Evolutionary conservation across 2,888 invertebrate species (phyloP).

Genomic region (Liodrosophila aerea): DNA sequence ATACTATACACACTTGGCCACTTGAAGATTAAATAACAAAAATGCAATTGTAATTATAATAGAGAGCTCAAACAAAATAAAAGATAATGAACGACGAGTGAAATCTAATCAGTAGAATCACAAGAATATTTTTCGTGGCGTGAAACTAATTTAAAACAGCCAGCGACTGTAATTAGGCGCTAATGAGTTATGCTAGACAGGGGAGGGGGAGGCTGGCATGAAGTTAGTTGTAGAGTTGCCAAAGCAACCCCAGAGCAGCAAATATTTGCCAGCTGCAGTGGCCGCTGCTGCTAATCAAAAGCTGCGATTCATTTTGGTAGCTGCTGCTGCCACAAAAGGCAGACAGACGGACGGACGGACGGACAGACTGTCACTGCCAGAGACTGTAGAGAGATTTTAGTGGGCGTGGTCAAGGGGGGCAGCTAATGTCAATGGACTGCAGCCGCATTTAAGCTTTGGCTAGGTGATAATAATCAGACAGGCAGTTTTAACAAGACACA

Average conservation of each 20-base stretch:
- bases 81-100: neutral
- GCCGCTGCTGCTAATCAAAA: constrained; percentile 64
- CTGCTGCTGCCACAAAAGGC: constrained; percentile 28
- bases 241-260: constrained; percentile 23
- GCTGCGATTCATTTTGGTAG: constrained; percentile 66
- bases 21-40: neutral
- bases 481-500: constrained; percentile 73
- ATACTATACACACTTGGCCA: neutral
- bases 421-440: constrained; percentile 69
- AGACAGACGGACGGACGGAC: no score
- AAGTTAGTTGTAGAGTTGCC: constrained; percentile 12
- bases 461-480: constrained; percentile 75
- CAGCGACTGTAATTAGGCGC: constrained; percentile 60
- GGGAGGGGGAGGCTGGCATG: neutral
- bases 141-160: constrained; percentile 57
- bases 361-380: constrained; percentile 17
- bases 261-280: constrained; percentile 8
- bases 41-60: neutral
- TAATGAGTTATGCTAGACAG: constrained; percentile 57
- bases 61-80: no score
- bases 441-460: constrained; percentile 20
- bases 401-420: constrained; percentile 29
- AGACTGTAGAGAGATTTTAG: neutral
- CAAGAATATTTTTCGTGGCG: constrained; percentile 26
- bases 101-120: constrained; percentile 45